Percentiles rank a stretch among this genome's conserved stretches.
Conservation (phyloP, 2,113 vertebrate genomes). For the Lamprologus callipterus region DNA sequence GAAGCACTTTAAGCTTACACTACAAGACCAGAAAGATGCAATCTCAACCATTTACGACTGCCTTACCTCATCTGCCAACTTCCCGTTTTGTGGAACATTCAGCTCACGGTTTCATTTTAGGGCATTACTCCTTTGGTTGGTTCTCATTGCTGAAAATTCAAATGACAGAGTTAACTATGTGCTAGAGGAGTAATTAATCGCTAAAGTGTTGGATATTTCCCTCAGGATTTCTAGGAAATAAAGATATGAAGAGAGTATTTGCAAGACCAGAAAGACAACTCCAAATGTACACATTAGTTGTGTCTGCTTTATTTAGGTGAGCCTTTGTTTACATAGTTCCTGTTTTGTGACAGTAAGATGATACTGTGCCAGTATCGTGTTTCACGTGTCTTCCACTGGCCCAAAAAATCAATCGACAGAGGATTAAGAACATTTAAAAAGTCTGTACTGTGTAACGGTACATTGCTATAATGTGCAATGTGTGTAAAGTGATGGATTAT, state of each 20-base stretch:
- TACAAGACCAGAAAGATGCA: neutral
- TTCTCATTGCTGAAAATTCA: neutral
- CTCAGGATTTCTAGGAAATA: neutral
- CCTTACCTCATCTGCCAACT: neutral
- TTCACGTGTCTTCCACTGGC: neutral
- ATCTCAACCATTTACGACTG: neutral
- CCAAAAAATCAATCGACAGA: neutral
- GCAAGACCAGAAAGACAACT: neutral
- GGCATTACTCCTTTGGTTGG: neutral
- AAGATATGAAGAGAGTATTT: neutral
- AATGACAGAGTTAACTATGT: neutral
- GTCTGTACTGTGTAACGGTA: neutral
- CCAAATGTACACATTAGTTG: neutral
- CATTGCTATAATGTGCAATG: neutral
- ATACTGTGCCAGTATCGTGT: neutral
- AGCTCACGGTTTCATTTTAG: neutral
- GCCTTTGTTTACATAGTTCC: neutral
- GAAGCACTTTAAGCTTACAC: neutral
- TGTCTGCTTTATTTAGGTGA: neutral
- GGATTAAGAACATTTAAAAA: neutral
- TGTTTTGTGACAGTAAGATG: neutral
- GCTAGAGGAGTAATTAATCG: neutral
- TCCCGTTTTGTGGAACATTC: neutral
- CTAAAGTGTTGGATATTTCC: neutral
- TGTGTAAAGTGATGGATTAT: neutral